Conservation (phyloP, 2,888 invertebrate genomes). For the Lysandra coridon region DNA sequence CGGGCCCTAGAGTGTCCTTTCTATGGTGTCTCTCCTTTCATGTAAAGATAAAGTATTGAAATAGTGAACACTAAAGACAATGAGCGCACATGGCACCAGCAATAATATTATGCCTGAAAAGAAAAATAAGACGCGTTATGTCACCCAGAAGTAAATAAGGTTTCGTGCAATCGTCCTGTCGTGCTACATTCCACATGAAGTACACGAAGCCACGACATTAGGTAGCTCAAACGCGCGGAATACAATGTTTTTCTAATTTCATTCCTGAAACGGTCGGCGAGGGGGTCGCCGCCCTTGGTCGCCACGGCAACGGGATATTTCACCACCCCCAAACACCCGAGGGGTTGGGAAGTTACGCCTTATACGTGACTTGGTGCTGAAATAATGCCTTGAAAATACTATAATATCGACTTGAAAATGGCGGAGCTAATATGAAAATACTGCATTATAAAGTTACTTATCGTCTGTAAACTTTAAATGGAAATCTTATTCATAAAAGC, state of each 20-base stretch:
- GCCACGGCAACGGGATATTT: slow-evolving; percentile 66
- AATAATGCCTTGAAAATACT: slow-evolving; percentile 15
- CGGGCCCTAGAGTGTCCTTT: not conserved
- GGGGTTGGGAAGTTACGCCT: slow-evolving; percentile 36
- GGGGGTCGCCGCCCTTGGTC: slow-evolving; percentile 73
- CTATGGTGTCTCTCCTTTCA: not conserved
- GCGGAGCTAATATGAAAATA: slow-evolving; percentile 5
- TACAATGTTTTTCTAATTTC: slow-evolving; percentile 31
- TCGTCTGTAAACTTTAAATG: not conserved
- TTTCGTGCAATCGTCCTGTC: not conserved
- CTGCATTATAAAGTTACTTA: not conserved
- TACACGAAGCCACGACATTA: slow-evolving; percentile 7
- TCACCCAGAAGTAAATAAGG: not conserved
- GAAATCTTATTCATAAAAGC: not conserved
- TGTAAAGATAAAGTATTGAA: not conserved
- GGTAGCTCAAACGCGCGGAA: slow-evolving; percentile 4
- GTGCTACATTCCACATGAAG: not conserved
- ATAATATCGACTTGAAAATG: slow-evolving; percentile 5
- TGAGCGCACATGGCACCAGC: not conserved
- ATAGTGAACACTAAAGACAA: not conserved
- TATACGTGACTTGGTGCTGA: slow-evolving; percentile 27
- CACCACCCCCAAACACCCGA: slow-evolving; percentile 55
- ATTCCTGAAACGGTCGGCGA: slow-evolving; percentile 37
- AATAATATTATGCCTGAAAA: not conserved
- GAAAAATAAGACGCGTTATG: not conserved